Base-by-base conservation (phyloP, 2,113 vertebrate genomes). In the Lota lota region DNA sequence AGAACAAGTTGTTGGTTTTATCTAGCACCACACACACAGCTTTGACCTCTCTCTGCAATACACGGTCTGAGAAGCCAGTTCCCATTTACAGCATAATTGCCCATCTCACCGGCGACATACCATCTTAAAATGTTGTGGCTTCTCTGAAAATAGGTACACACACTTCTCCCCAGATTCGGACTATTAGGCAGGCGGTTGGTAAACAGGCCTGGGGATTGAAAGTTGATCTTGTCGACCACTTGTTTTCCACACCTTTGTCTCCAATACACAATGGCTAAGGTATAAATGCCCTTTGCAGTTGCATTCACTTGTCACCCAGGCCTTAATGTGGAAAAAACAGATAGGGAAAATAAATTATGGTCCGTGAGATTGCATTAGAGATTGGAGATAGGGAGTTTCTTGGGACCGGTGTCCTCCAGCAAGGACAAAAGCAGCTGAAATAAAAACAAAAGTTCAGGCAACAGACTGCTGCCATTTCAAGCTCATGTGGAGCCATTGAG, bases 251-350 rank as follows among this genome's bases (percentile, higher is more conserved):
- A 65, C 57, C 16, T 56, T 64, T 79, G 75, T 69, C 58, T 73
- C 67, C 69, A 79, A 76, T 85, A 80, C 72, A 81, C 79, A 75
- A 66, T 75, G 8, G 47, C 73, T 51, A 57, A 66, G 61, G 53
- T 76, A 62, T 65, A 53, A 83, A 76, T 62, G 64, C 59, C 50
- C 36, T 59, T 66, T 75, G 67, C 0, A n/a, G 74, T 60, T 61
- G 62, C 58, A 77, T 76, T 73, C 54, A 62, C 66, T 73, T 82
- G 72, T 72, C 82, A 69, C 71, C 67, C 20, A 15, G 28, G 21
- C 40, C 63, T 79, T 85, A 84, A 66, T 79, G 80, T 80, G 82
- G 50, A 78, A 86, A 71, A 47, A 77, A 57, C 65, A 75, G 72
- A 85, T 77, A 72, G 62, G 76, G 62, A 74, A 81, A 74, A 77